Evolutionary conservation across 2,888 invertebrate species (phyloP).

Genomic region (Dexiosoma caninum): DNA sequence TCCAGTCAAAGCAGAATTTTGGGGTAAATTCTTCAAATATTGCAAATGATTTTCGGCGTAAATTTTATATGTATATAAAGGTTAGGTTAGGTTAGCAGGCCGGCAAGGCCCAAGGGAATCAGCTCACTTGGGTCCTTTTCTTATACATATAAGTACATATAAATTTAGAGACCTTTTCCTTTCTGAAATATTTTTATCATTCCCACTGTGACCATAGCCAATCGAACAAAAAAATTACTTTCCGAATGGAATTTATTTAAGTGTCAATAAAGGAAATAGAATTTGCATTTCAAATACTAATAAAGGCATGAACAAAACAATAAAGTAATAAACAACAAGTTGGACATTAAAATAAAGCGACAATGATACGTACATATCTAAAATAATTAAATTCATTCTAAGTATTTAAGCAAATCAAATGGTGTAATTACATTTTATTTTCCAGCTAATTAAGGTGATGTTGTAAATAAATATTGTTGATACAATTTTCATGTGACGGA

Average conservation of each 20-base stretch:
- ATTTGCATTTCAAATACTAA: background rate
- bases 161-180: no score
- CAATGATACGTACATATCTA: background rate
- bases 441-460: constrained; percentile 7
- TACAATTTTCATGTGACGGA: background rate
- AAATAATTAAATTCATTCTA: background rate
- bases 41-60: no score
- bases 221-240: background rate
- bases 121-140: no score
- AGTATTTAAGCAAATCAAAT: constrained; percentile 22
- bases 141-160: no score
- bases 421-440: constrained; percentile 45
- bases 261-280: background rate
- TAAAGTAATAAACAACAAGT: background rate
- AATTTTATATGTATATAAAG: no score
- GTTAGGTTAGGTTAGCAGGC: no score
- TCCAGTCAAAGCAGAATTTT: no score
- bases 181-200: no score
- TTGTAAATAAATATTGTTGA: background rate
- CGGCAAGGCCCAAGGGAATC: no score
- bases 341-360: background rate
- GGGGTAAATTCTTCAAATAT: no score
- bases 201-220: background rate
- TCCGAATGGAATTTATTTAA: background rate
- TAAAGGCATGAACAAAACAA: background rate